Conservation (phyloP, 2,113 vertebrate species). For the Anser brachyrhynchus region DNA sequence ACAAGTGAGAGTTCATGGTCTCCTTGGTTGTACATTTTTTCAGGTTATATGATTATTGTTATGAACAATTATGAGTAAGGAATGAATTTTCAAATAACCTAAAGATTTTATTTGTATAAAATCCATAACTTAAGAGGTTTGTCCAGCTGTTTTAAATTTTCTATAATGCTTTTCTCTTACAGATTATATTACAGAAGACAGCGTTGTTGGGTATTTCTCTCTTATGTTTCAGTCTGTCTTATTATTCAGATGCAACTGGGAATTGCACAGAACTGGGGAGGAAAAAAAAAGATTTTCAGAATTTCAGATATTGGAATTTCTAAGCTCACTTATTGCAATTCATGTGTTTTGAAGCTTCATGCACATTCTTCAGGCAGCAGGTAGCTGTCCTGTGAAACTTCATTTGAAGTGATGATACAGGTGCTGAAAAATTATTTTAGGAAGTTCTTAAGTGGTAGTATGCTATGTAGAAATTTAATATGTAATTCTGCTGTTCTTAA, state of each 20-base stretch:
- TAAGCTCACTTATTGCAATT: background rate
- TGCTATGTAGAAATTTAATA: background rate
- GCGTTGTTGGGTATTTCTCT: background rate
- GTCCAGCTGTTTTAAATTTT: background rate
- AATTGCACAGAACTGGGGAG: background rate
- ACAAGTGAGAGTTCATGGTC: background rate
- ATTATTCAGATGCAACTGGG: background rate
- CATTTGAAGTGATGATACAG: background rate
- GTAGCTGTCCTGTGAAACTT: background rate
- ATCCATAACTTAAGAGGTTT: background rate
- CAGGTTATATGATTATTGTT: background rate
- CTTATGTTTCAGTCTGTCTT: background rate
- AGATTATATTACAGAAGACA: background rate
- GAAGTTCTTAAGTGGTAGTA: background rate
- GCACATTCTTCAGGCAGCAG: background rate
- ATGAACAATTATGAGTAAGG: background rate
- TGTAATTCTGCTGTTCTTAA: background rate
- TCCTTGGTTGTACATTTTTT: background rate
- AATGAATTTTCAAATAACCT: background rate
- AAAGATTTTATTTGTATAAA: background rate
- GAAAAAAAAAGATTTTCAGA: background rate
- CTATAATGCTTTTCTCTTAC: background rate
- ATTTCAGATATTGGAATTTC: background rate
- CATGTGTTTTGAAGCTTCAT: background rate
- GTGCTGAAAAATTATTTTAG: background rate